Conservation (phyloP, 1,140 invertebrate species). For the Drosophila paulistorum region DNA sequence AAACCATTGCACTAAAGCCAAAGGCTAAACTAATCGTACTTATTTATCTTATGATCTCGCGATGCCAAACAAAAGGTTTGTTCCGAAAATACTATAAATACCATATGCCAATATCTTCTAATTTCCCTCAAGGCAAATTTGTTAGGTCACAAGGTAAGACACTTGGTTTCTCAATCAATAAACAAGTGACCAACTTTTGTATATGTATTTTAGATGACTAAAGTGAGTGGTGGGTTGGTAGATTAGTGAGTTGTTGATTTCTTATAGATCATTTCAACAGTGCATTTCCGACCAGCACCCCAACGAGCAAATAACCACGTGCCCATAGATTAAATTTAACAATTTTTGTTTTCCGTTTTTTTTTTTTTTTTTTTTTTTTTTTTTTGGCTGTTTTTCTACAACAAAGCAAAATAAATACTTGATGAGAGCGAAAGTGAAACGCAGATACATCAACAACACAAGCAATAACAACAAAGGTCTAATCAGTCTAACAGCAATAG, state of each 20-base stretch:
- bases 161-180: no score
- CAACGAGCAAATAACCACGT: conserved; percentile 2
- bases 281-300: conserved; percentile 5
- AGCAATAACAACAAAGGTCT: conserved; percentile 50
- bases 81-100: no score
- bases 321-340: conserved; percentile 1
- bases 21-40: no score
- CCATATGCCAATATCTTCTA: no score
- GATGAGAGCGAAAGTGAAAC: conserved; percentile 69
- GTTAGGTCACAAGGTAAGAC: no score
- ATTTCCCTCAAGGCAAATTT: no score
- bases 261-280: not conserved
- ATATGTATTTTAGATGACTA: no score
- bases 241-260: not conserved
- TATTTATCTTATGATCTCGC: no score
- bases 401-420: conserved; percentile 51
- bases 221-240: no score
- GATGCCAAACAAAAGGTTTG: no score
- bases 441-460: conserved; percentile 54
- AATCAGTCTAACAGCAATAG: conserved; percentile 63
- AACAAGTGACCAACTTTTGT: no score
- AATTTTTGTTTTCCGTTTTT: not conserved
- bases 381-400: not conserved
- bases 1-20: no score
- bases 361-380: not conserved